Evolutionary conservation across 2,888 invertebrate genomes (phyloP), one percentile per base, ranked within the genome.

Genomic region (Calliopum simillimum): DNA sequence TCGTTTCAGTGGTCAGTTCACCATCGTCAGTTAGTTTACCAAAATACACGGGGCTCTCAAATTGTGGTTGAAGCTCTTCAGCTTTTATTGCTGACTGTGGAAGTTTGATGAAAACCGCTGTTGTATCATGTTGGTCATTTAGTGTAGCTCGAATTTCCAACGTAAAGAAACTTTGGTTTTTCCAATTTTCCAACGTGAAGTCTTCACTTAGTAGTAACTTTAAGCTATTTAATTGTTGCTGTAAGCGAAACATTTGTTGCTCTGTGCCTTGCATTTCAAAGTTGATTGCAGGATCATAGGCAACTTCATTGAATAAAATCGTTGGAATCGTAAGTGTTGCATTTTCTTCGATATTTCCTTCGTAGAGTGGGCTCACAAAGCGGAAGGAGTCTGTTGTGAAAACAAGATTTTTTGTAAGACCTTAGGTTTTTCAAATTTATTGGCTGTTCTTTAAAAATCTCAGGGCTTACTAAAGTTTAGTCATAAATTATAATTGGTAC

Each of bases 1-100:
- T 73, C 13, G 69, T 66, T 64, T 73, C 76, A 41, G 78, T n/a
- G 6, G 67, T 41, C 47, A 78, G 61, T 4, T 62, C 63, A 63
- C 72, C 61, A 43, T 68, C 65, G 46, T 69, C 70, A n/a, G 71
- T 75, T 1, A 78, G 13, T 14, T 65, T 68, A 8, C 77, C 78
- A 21, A 70, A 55, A 62, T 79, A 80, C 2, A 75, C 21, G 1
- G 74, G 64, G 58, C 76, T 70, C 41, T 77, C 75, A 70, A 79
- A 79, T 43, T 74, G 68, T 33, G 74, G 74, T 21, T 65, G 56
- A 11, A 11, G 3, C 14, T 73, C 64, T 59, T 64, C 1, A 64
- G 14, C 19, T 25, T 12, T 8, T 3, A 33, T 33, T 67, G 49
- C 47, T 19, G 21, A 23, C 47, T 56, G 51, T 21, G 74, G 75